phyloP scores from a whole-genome alignment of 2,113 vertebrate species.

The Gorsachius goisagi region DNA sequence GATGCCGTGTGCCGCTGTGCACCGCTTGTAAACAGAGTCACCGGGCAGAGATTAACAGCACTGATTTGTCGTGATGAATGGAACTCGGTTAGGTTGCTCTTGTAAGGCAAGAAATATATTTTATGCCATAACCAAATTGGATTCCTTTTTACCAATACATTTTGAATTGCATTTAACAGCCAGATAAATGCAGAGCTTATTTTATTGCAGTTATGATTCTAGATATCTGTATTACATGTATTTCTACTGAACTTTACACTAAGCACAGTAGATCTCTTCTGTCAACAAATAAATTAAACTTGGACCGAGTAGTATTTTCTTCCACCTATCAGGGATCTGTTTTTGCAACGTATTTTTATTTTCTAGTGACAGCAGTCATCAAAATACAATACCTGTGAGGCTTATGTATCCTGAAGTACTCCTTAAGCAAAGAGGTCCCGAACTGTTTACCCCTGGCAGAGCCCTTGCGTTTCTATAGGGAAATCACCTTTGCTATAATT shows the following conservation, averaged over 20 bases:
- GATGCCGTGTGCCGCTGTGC: neutral
- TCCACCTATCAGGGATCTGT: accelerated
- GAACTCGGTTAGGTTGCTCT: conserved; percentile 35
- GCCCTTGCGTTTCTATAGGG: neutral
- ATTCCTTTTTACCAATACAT: conserved; percentile 71
- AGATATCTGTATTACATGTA: neutral
- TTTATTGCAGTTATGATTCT: conserved; percentile 37
- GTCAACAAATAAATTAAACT: conserved; percentile 46
- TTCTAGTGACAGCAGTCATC: neutral
- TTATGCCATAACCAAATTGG: conserved; percentile 61
- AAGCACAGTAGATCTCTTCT: conserved; percentile 21
- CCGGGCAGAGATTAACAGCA: neutral
- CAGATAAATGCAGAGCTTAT: conserved; percentile 60
- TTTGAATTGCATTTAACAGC: conserved; percentile 60
- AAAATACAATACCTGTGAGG: neutral
- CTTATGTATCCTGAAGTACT: neutral
- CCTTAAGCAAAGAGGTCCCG: neutral
- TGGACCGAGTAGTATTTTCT: neutral
- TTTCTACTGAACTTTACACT: conserved; percentile 44
- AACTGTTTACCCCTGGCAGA: neutral
- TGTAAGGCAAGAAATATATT: conserved; percentile 24
- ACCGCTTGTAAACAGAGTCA: neutral
- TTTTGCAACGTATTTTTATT: neutral
- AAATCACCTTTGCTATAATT: neutral
- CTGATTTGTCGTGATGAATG: conserved; percentile 40